Evolutionary conservation across 2,797 vertebrate species (phyloP), one percentile per base, ranked within the genome.

Genomic region (Sylvia borin): DNA sequence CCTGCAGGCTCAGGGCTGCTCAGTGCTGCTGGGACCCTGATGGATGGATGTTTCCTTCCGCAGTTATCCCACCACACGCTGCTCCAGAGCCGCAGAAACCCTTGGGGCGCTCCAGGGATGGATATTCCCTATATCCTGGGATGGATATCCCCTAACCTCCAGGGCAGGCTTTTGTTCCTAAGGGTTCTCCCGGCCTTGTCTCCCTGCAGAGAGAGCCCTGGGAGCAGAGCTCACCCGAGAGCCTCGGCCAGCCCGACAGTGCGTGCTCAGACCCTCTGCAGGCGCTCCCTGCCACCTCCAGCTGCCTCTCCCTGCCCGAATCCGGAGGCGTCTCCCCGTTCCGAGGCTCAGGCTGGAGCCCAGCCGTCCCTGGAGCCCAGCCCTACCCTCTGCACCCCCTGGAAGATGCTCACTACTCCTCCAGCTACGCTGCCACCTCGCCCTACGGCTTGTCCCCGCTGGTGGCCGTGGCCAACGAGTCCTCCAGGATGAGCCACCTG

Each of bases 151-250:
- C 36, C 16, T 36, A 6, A 11, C 14, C 48, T 73, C 16, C 36
- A 29, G 21, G 36, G 25, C 22, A 40, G 66, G 10, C n/a, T 74
- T 57, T 66, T 54, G 11, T 78, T 47, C 84, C 79, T 43, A 85
- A 80, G 20, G 9, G 9, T 68, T 19, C 84, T 54, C 29, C 34
- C 68, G 40, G 17, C 65, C 47, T 94, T 91, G 13, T 92, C 68
- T 78, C 76, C 80, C 73, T 61, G 61, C 96, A 99, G 99, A 99
- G 98, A 88, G 99, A 99, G 86, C 97, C 99, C 0, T 99, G 99
- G 99, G 99, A 99, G 78, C 98, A 99, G 95, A 91, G 96, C 0
- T 94, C 97, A 25, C 71, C 98, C 0, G 98, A 99, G 61, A 93
- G 98, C 1, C 97, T 98, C 19, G 77, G 97, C 92, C 98, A 98